Evolutionary conservation across 2,797 vertebrate genomes (phyloP), one percentile per base, ranked within the genome.

Genomic region (Macroramphosus scolopax): DNA sequence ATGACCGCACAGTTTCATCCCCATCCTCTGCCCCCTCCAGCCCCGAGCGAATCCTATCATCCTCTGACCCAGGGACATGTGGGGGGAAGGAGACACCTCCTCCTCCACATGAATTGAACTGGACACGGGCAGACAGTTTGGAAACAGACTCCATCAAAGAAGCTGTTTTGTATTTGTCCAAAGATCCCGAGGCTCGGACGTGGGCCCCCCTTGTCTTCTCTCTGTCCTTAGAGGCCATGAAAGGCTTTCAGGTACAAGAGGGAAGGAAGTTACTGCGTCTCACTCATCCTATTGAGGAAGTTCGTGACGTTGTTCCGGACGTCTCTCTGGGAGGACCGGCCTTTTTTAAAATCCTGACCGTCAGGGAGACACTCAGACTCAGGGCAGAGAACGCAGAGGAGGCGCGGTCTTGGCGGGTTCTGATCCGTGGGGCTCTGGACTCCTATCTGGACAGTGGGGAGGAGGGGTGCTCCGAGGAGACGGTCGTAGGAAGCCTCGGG

Each of bases 131-230:
- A 0, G 63, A 82, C 0, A 73, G 91, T 4, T 71, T 91, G 0
- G 95, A 97, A 76, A 79, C 85, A 0, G 95, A 98, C 0, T 90
- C 95, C 0, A 89, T 98, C 46, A 96, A 97, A 73, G 95, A 98
- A 62, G 63, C 94, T 0, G 87, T 98, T 59, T 79, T 98, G 29
- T 95, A 94, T 61, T 43, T 90, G 61, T 82, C 76, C 40, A 83
- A 81, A 0, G 86, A 82, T 28, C 76, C 90, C 0, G 47, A 91
- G 0, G 90, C 92, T 13, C 89, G 81, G 54, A 82, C 72, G 0
- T 98, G 95, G 95, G 28, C 57, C 0, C 90, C 90, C 1, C 86
- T 89, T 13, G 76, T 97, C 33, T 95, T 98, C 46, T 97, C 95
- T 10, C 87, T 98, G 7, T 97, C 95, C 1, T 58, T 95, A 24